phyloP scores from a whole-genome alignment of 2,113 vertebrate genomes.

The Labeo catla region DNA sequence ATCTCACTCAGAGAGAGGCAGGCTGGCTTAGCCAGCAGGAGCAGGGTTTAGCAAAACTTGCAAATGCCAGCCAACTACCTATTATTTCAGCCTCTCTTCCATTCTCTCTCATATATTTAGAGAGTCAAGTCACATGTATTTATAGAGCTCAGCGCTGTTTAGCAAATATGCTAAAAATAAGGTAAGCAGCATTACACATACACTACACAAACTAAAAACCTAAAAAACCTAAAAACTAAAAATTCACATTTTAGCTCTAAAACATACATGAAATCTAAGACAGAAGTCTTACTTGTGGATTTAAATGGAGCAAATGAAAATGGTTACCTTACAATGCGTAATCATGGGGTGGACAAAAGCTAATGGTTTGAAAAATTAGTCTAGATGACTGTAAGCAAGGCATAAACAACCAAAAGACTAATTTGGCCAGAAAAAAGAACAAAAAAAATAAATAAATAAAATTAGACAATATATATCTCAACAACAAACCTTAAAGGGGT shows the following conservation, averaged over 20 bases:
- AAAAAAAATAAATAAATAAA: too few species aligned
- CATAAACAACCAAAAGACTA: too few species aligned
- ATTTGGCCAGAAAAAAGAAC: too few species aligned
- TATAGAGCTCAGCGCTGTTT: background rate
- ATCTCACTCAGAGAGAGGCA: constrained; percentile 69
- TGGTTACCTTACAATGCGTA: background rate
- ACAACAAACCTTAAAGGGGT: background rate
- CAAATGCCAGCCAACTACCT: constrained; percentile 74
- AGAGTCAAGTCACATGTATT: background rate
- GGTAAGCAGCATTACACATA: background rate
- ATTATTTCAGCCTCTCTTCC: constrained; percentile 54
- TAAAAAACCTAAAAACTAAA: background rate
- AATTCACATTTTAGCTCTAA: background rate
- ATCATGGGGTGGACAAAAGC: background rate
- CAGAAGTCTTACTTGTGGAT: background rate
- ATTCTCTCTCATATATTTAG: background rate
- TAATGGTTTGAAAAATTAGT: background rate
- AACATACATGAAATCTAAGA: background rate
- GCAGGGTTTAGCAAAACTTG: constrained; percentile 65
- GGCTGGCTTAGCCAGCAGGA: constrained; percentile 64
- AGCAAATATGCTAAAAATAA: background rate
- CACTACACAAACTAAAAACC: background rate
- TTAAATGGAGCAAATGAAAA: background rate
- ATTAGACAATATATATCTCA: background rate
- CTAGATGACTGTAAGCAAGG: too few species aligned